Base-by-base conservation (phyloP, 2,888 invertebrate genomes). In the Trachelus iudaicus region DNA sequence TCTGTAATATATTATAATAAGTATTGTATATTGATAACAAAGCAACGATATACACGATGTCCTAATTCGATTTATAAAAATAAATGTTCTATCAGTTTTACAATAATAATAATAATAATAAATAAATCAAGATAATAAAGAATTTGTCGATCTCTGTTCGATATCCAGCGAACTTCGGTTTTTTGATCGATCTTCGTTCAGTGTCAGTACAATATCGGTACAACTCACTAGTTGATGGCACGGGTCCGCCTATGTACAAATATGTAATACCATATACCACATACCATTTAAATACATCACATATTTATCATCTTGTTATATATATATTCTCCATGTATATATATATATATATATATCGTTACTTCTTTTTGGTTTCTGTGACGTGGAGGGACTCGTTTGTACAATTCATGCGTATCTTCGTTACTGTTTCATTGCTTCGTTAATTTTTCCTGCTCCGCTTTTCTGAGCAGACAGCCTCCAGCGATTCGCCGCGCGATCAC, bases 311-410 rank as follows among this genome's bases (percentile, higher is more conserved):
- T 88, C 89, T 90, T 89, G 84, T 84, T 86, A 83, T 85, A 86
- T 86, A 85, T 80, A 81, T 79, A 86, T 87, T 82, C 82, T 84
- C 85, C 86, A 69, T 69, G 75, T 79, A 79, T 73, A 80, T 83
- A 80, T 73, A 81, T 79, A 85, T 85, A 85, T 87, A 87, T 88
- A 85, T 88, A 83, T 85, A 81, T 34, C 69, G 71, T 74, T 80
- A 73, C 30, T 78, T 78, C 75, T 69, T 81, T 78, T 35, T 35
- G 35, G 82, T 79, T 81, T 87, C 84, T 88, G 89, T 90, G 89
- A 90, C 87, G 90, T 91, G 91, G 91, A 91, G 90, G 91, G 91
- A 91, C 88, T 91, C 89, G 88, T 91, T 91, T 91, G 91, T 91
- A 91, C 91, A 90, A 90, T 89, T 89, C 88, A 91, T 90, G 87